Conservation (phyloP, 2,888 invertebrate species). For the Allophyes oxyacanthae region DNA sequence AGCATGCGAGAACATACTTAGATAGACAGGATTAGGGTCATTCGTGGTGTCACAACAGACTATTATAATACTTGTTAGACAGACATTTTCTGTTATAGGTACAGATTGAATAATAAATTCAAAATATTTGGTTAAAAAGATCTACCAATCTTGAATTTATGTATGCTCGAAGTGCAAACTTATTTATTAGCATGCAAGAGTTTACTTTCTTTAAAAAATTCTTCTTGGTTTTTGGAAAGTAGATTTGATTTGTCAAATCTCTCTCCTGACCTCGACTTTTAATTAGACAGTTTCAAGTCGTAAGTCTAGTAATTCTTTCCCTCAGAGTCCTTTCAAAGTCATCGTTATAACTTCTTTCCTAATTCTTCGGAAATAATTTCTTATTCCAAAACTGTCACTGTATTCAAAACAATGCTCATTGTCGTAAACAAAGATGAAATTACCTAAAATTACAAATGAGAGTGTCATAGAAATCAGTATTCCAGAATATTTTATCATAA, state of each 20-base stretch:
- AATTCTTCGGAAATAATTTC: not conserved
- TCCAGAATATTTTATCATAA: slow-evolving; percentile 81
- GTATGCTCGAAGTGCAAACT: not conserved
- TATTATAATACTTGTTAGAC: slow-evolving; percentile 33
- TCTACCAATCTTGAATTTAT: too few relatives aligned
- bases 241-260: not conserved
- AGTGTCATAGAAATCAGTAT: slow-evolving; percentile 64
- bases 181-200: not conserved
- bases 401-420: slow-evolving; percentile 6
- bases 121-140: too few relatives aligned
- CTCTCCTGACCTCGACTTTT: too few relatives aligned
- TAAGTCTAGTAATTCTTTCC: not conserved
- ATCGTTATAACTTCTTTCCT: not conserved
- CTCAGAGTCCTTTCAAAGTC: too few relatives aligned
- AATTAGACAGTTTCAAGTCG: too few relatives aligned
- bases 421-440: slow-evolving; percentile 3
- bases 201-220: too few relatives aligned
- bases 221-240: not conserved
- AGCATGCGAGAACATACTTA: slow-evolving; percentile 68
- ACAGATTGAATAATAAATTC: too few relatives aligned
- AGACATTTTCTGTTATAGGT: slow-evolving; percentile 4
- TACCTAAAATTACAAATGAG: slow-evolving; percentile 28
- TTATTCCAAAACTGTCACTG: not conserved
- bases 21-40: slow-evolving; percentile 68
- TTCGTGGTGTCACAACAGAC: slow-evolving; percentile 50